Conservation (phyloP, 2,113 vertebrate genomes). For the Albula goreensis region DNA sequence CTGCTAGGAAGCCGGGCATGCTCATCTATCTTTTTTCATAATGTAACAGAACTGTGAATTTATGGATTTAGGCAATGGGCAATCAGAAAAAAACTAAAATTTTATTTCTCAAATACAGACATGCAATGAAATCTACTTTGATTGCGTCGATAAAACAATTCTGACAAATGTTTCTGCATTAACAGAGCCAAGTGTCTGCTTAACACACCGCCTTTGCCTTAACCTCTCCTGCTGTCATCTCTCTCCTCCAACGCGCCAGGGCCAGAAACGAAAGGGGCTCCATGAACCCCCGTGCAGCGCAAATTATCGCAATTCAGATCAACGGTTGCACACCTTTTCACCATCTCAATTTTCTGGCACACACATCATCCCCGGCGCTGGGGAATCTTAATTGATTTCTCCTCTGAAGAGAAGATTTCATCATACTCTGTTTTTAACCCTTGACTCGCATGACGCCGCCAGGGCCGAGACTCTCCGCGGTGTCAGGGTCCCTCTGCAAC, state of each 20-base stretch:
- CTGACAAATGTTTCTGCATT: too few relatives aligned
- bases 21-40: not conserved
- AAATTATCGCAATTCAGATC: not conserved
- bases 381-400: constrained; percentile 71
- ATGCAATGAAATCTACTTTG: not conserved
- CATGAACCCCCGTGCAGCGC: not conserved
- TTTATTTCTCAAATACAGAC: too few relatives aligned
- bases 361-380: not conserved
- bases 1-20: not conserved
- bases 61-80: too few relatives aligned
- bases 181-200: not conserved
- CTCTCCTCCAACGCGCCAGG: not conserved
- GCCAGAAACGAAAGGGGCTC: constrained; percentile 4
- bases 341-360: constrained; percentile 34
- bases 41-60: too few relatives aligned
- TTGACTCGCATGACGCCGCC: constrained; percentile 52
- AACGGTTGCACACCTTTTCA: constrained; percentile 56
- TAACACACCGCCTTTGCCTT: not conserved
- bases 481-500: constrained; percentile 40
- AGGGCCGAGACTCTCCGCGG: constrained; percentile 46
- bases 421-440: constrained; percentile 69
- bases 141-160: not conserved
- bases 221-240: not conserved
- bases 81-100: too few relatives aligned
- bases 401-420: constrained; percentile 68